These are phyloP conservation scores for Anthonomus grandis DNA, from an alignment of 1,140 invertebrate species.

Conservation along the genomic window DNA sequence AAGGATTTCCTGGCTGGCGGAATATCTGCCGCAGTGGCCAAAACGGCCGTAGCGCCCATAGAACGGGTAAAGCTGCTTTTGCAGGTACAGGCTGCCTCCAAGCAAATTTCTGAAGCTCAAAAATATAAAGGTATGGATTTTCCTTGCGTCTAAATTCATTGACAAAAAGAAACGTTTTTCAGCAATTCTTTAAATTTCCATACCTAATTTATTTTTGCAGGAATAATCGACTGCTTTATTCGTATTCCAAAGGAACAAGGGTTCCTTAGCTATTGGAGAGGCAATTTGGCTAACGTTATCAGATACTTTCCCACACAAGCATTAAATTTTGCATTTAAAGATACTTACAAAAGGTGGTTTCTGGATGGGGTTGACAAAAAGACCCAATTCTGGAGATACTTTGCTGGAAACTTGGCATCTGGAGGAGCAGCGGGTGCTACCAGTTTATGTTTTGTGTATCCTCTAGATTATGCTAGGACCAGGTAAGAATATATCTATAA, in stretches of 20 bases:
- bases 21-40: conserved; percentile 81
- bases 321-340: conserved; percentile 94
- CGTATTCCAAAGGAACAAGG: conserved; percentile 86
- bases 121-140: conserved; percentile 79
- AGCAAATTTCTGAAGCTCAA: conserved; percentile 74
- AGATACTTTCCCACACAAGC: conserved; percentile 96
- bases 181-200: background rate
- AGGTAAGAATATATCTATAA: too few species aligned
- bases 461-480: conserved; percentile 91
- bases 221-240: conserved; percentile 82
- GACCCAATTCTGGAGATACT: conserved; percentile 81
- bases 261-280: conserved; percentile 83
- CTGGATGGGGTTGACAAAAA: conserved; percentile 82
- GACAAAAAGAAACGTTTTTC: background rate
- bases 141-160: too few species aligned
- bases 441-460: conserved; percentile 92
- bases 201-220: conserved; percentile 47
- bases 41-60: conserved; percentile 83
- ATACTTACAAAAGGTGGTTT: conserved; percentile 82
- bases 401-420: conserved; percentile 82
- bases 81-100: conserved; percentile 82
- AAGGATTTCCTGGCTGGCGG: conserved; percentile 86
- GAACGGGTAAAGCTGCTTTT: conserved; percentile 88
- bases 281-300: conserved; percentile 90
- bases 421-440: conserved; percentile 93